Evolutionary conservation across 2,888 invertebrate species (phyloP), one percentile per base, ranked within the genome.

Genomic region (Pandemis corylana): DNA sequence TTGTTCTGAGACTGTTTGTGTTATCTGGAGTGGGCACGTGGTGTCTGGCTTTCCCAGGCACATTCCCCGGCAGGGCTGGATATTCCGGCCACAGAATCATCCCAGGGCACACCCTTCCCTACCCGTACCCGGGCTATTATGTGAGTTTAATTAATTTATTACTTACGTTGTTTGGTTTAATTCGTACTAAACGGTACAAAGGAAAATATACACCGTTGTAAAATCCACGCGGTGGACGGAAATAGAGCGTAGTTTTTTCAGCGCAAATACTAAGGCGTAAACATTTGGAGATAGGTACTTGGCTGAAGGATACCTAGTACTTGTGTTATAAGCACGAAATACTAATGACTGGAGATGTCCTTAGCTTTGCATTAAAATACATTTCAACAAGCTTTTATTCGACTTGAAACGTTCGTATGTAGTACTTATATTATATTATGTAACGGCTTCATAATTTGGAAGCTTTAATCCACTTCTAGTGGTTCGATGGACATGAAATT

Each of bases 1-100:
- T 41, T 68, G 49, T 56, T 56, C 49, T 67, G 0, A 66, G 66
- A 44, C 62, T 75, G 65, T 75, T 67, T 63, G 51, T 53, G n/a
- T 66, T 71, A 62, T 66, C 41, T 51, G 63, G 59, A 7, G 15
- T 74, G 12, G 67, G 62, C 75, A 71, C 62, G 70, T 75, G 74
- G 70, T 67, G 70, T 63, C 66, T 75, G n/a, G 70, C 62, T 7
- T 36, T 36, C 9, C 69, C 44, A 15, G 62, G 46, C 28, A 12
- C 28, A 10, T 41, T 7, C 46, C 13, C 44, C 44, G 51, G 4
- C 2, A 28, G 42, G 6, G 3, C 49, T 42, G 63, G 56, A 4
- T 63, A 71, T 46, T 1, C 42, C n/a, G 70, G 49, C 0, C 70
- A 53, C n/a, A 65, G 69, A 28, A 74, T 74, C 7, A 56, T 75